Evolutionary conservation across 2,113 vertebrate species (phyloP), one percentile per base, ranked within the genome.

Genomic region (Cnemophilus loriae): DNA sequence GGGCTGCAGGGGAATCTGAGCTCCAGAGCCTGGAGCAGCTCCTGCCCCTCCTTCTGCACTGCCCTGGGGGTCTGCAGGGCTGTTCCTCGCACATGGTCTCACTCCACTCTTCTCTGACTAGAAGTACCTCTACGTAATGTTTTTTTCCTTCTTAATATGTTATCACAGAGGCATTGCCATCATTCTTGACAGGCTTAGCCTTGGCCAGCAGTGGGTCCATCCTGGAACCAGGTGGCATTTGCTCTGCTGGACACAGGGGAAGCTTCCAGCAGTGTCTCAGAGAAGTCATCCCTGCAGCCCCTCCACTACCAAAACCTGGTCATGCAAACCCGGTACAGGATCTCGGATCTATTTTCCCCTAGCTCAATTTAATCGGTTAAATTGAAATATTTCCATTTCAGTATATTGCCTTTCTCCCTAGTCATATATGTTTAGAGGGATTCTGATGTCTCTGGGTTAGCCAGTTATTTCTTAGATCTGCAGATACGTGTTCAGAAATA

Each of bases 21-120:
- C 75, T 71, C 35, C 56, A 49, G 76, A 35, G 57, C 50, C 57
- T 80, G 57, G 42, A 35, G 57, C 49, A 64, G 57, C 56, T 88
- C 35, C 57, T 64, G 67, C 21, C 42, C 30, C 35, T 64, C 16
- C 74, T 30, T 1, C 47, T 70, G 32, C 50, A 2, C 35, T 57
- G 46, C 7, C 39, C n/a, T n/a, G n/a, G n/a, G n/a, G n/a, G 6
- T 6, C 55, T 78, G 35, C 35, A 49, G 35, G 50, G 17, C 26
- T 80, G 35, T 3, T 64, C 3, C 20, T 49, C 14, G 0, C 32
- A 37, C 14, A 10, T 1, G 1, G 0, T 4, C 9, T 42, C 11
- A 35, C 11, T 9, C 9, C 3, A 2, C 11, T 44, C 27, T 71
- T 80, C 35, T 37, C 12, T 73, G 27, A 26, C 5, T 7, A 27